Percentiles rank a stretch among this genome's conserved stretches.
These are phyloP conservation scores for Schmidtea mediterranea DNA, from an alignment of 1,140 invertebrate species.

Conservation along the genomic window DNA sequence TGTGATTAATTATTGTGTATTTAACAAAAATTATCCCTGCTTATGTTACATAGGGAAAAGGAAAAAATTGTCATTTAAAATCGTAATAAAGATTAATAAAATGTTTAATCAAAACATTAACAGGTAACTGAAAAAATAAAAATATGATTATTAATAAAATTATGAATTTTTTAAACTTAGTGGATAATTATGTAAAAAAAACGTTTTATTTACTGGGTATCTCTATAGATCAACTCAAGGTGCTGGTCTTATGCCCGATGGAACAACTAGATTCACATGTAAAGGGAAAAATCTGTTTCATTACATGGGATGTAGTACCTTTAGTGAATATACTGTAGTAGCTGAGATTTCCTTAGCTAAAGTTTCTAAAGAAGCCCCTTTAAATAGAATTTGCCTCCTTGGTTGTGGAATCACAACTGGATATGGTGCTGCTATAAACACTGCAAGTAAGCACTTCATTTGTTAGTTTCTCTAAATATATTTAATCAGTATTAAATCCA, in stretches of 20 bases:
- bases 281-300: conserved; percentile 64
- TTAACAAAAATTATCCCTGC: no score
- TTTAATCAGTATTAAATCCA: no score
- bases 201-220: no score
- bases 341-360: conserved; percentile 44
- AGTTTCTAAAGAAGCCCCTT: conserved; percentile 38
- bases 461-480: no score
- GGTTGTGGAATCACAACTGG: conserved; percentile 60
- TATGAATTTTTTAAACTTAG: no score
- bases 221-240: conserved; percentile 33
- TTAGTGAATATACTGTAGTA: conserved; percentile 87
- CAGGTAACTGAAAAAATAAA: not conserved
- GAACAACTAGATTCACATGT: conserved; percentile 54
- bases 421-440: conserved; percentile 33
- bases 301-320: conserved; percentile 94
- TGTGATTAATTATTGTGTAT: no score
- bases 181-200: no score
- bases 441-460: conserved; percentile 11
- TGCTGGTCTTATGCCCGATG: conserved; percentile 68
- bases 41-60: no score
- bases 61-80: no score
- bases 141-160: no score
- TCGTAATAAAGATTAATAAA: no score
- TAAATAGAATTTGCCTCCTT: conserved; percentile 68
- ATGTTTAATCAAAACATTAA: not conserved